Conservation (phyloP, 2,797 vertebrate species). For the Gymnoscopelus braueri region DNA sequence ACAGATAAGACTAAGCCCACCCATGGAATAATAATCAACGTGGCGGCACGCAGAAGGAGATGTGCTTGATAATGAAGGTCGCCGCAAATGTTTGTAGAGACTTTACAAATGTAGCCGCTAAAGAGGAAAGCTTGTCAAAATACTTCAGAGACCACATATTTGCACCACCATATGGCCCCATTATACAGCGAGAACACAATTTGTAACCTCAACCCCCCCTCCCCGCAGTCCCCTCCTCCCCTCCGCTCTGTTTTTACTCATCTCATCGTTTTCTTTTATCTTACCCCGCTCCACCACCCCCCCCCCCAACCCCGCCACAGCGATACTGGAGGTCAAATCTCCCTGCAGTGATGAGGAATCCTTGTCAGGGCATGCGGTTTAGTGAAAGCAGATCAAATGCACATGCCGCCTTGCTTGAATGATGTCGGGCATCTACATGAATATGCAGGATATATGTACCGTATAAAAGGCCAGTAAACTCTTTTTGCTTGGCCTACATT, state of each 20-base stretch:
- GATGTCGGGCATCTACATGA: slow-evolving; percentile 65
- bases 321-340: slow-evolving; percentile 77
- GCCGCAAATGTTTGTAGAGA: slow-evolving; percentile 70
- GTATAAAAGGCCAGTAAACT: slow-evolving; percentile 60
- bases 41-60: slow-evolving; percentile 49
- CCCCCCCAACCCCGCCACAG: slow-evolving; percentile 45
- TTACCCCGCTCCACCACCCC: slow-evolving; percentile 36
- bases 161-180: slow-evolving; percentile 79
- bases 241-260: slow-evolving; percentile 50
- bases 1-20: slow-evolving; percentile 45
- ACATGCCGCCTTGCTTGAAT: slow-evolving; percentile 62
- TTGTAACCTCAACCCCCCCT: slow-evolving; percentile 58
- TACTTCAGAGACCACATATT: slow-evolving; percentile 76
- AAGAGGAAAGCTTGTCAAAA: slow-evolving; percentile 79
- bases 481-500: slow-evolving; percentile 67
- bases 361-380: slow-evolving; percentile 68
- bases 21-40: slow-evolving; percentile 53
- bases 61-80: slow-evolving; percentile 72
- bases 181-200: slow-evolving; percentile 67
- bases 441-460: slow-evolving; percentile 54
- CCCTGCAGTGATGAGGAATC: slow-evolving; percentile 68
- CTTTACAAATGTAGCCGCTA: slow-evolving; percentile 75
- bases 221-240: slow-evolving; percentile 30
- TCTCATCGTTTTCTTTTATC: slow-evolving; percentile 75
- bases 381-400: slow-evolving; percentile 75